Base-by-base conservation (phyloP, 1,140 invertebrate species). In the Mesaphorura yosii region DNA sequence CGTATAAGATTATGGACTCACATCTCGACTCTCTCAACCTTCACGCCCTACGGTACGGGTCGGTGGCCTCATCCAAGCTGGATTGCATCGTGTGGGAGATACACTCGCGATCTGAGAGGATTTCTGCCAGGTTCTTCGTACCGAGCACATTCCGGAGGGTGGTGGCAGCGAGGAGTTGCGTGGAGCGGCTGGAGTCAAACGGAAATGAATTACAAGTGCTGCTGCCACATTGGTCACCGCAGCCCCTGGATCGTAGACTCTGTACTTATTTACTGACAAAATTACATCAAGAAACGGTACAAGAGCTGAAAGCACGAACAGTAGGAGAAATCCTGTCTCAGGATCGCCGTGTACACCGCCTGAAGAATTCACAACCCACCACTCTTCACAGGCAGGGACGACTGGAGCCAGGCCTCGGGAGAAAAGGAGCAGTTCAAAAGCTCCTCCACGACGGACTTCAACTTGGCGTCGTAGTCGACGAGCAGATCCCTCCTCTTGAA, bases 21-120 rank as follows among this genome's bases (percentile, higher is more conserved):
- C 53, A 60, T 60, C 53, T 59, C 57, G 7, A 59, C 53, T 2
- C 57, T 31, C 38, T 59, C 57, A 29, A 59, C 53, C 31, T 94
- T 91, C 14, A 95, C 88, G n/a, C 92, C 92, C 91, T 91, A 95
- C 31, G 66, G 64, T n/a, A n/a, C n/a, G 86, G 86, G 64, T 93
- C 89, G 4, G 92, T 96, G n/a, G 88, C 88, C 49, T 89, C 86
- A 66, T 92, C 86, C 27, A 93, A 70, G 27, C 77, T 75, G 42
- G 66, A 68, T 71, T 93, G 87, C 88, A 93, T 88, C 53, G 81
- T 78, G 66, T 83, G 81, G 28, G 85, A 88, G 53, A 97, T 96
- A 5, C 82, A 80, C 68, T 97, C 92, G 22, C 91, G 27, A 65
- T 97, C 91, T 2, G 86, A 84, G 1, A 95, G 73, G 51, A 94